These are phyloP conservation scores for Lacerta bilineata DNA, from an alignment of 2,797 vertebrate genomes.

Conservation along the genomic window DNA sequence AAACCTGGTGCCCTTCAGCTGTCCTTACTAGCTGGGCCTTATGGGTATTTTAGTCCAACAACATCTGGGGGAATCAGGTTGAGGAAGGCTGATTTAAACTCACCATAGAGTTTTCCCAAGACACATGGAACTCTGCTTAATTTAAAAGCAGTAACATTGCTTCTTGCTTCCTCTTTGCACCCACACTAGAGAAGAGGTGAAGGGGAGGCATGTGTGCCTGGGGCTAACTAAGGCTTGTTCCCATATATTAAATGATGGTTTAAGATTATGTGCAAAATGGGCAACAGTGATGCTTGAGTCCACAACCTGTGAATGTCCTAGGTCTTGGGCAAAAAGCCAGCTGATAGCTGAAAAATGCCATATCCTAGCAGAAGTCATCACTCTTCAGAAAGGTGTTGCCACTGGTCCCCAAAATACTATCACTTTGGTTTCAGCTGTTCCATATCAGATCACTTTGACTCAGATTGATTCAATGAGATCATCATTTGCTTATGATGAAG, in stretches of 20 bases:
- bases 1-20: no score
- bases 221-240: no score
- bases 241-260: background rate
- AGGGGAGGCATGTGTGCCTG: no score
- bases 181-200: no score
- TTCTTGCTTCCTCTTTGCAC: no score
- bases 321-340: background rate
- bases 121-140: background rate
- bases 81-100: no score
- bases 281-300: background rate
- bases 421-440: background rate
- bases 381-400: background rate
- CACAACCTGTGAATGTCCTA: background rate
- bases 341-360: background rate
- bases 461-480: background rate
- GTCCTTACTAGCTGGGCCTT: no score
- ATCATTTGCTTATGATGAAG: background rate
- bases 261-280: background rate
- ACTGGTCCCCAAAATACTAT: background rate
- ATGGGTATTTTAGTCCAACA: no score
- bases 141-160: background rate
- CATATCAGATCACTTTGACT: background rate
- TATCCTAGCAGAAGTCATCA: background rate
- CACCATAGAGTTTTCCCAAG: background rate
- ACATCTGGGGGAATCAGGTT: no score